Evolutionary conservation across 2,113 vertebrate genomes (phyloP).

Genomic region (Cyprinus carpio): DNA sequence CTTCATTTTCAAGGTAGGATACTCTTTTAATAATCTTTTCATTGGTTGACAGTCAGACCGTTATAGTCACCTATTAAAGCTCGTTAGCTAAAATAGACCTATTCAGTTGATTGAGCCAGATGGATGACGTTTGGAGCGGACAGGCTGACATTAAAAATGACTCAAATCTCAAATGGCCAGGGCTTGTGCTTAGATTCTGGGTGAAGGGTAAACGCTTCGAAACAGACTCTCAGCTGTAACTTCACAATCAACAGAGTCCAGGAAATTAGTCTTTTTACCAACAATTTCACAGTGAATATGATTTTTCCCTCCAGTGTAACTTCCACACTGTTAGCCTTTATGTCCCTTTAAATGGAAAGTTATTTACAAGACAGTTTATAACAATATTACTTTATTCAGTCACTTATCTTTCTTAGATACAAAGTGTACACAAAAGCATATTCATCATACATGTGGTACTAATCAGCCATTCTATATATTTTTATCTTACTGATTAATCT

Average conservation of each 20-base stretch:
- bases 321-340: background rate
- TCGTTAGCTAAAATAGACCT: background rate
- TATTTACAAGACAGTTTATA: background rate
- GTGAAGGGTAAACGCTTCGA: background rate
- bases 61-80: background rate
- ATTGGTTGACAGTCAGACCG: background rate
- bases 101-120: background rate
- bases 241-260: background rate
- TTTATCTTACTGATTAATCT: background rate
- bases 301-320: background rate
- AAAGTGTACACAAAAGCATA: background rate
- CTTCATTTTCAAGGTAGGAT: background rate
- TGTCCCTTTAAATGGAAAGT: background rate
- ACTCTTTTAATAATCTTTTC: background rate
- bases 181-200: background rate
- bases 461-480: background rate
- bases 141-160: background rate
- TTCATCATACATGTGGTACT: background rate
- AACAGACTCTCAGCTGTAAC: background rate
- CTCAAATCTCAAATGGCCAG: background rate
- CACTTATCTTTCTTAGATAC: background rate
- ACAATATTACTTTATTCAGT: background rate
- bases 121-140: background rate
- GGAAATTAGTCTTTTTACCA: background rate
- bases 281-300: background rate